A percentile compares a stretch with the other conserved stretches of the same genome.
These are phyloP conservation scores for Drosophila santomea DNA, from an alignment of 1,140 invertebrate species.

Conservation along the genomic window DNA sequence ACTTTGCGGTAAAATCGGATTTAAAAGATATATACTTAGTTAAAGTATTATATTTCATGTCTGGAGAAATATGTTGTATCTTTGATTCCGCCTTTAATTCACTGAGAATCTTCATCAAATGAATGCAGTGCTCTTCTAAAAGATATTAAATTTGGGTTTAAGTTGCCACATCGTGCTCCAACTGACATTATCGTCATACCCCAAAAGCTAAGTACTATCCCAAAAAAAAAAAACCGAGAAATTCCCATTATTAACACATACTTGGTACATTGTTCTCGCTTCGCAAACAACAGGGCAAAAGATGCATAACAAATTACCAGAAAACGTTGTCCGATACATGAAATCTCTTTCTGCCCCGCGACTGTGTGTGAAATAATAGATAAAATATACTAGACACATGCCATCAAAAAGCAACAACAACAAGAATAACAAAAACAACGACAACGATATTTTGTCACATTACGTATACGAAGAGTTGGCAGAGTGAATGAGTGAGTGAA, in stretches of 20 bases:
- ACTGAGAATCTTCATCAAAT: background rate
- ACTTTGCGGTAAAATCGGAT: too few relatives aligned
- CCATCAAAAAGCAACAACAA: constrained; percentile 29
- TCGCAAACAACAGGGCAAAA: constrained; percentile 57
- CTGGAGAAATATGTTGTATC: too few relatives aligned
- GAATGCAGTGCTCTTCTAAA: background rate
- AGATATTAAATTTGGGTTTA: background rate
- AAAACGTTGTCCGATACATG: constrained; percentile 58
- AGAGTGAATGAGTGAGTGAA: constrained; percentile 61
- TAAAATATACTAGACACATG: constrained; percentile 47
- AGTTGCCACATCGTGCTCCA: constrained; percentile 1
- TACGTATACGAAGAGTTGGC: constrained; percentile 71
- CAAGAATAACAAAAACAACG: constrained; percentile 9
- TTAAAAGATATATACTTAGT: too few relatives aligned
- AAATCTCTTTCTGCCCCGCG: constrained; percentile 14
- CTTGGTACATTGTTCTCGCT: constrained; percentile 49
- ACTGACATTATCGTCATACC: constrained; percentile 8
- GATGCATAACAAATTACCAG: constrained; percentile 77
- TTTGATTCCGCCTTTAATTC: too few relatives aligned
- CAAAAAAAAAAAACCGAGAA: constrained; percentile 14
- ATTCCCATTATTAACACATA: constrained; percentile 40
- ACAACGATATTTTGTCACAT: constrained; percentile 70
- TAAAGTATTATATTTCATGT: too few relatives aligned
- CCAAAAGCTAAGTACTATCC: constrained; percentile 8
- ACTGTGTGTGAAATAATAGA: constrained; percentile 57